Evolutionary conservation across 2,797 vertebrate genomes (phyloP), one percentile per base, ranked within the genome.

Genomic region (Scomberomorus guttatus): DNA sequence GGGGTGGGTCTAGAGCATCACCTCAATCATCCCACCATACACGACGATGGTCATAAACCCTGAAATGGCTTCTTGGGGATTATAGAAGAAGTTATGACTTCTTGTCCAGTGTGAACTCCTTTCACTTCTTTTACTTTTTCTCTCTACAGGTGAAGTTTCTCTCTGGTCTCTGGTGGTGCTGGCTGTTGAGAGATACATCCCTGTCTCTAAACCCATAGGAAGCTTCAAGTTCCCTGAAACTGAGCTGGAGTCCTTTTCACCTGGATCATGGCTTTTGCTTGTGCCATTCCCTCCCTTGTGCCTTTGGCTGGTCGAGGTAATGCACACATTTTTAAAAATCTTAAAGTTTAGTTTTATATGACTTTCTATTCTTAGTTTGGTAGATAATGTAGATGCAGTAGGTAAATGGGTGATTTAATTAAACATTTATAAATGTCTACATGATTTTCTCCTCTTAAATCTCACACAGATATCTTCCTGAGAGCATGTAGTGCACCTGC

Each of bases 161-260:
- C 69, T 72, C 18, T 72, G 69, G 69, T 72, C 69, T 37, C 46
- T 72, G 79, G 93, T 95, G 1, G 94, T 95, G 8, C 81, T 95
- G 84, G 95, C 94, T 77, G 55, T 95, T 56, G 94, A 95, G 74
- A 87, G 95, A 74, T 92, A 95, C 77, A 95, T 96, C 5, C 94
- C 96, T 0, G 93, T 96, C 75, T 97, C 96, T 93, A 97, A 96
- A 83, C 95, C 96, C 68, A 96, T 96, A 96, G 95, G 95, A 50
- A 96, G 96, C 83, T 96, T 96, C 85, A 95, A 94, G 79, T 97
- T 97, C 86, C 86, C 85, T 0, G 14, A 90, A 1, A 81, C 71
- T 50, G 72, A 46, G 81, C 79, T 66, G 96, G 96, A 75, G 94
- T 95, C 2, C 11, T 17, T 4, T 95, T 96, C 70, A 96, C 95